Evolutionary conservation across 2,888 invertebrate genomes (phyloP), one percentile per base, ranked within the genome.

Genomic region (Apeira syringaria): DNA sequence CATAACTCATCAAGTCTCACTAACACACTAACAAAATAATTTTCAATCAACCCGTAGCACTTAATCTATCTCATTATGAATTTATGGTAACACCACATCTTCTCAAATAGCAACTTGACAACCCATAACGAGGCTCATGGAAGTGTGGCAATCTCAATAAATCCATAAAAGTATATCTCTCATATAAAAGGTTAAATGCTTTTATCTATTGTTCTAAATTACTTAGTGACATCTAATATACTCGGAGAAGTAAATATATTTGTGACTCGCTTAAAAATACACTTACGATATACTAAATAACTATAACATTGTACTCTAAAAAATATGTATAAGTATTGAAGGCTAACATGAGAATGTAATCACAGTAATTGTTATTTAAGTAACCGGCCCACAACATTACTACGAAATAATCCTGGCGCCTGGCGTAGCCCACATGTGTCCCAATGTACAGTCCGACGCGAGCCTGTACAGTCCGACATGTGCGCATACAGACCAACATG

Each of bases 221-320:
- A 75, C 77, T 83, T 82, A 80, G 85, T 87, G 87, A 83, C 74
- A 64, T 74, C 84, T 87, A 85, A 77, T 64, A 67, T 73, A 74
- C 47, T 68, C 68, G 76, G 81, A 40, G 80, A 85, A 84, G 87
- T 87, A 88, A 88, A 89, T 88, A 88, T 88, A 80, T 76, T 86
- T 88, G 89, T 88, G 88, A 87, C 80, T 85, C 80, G 74, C 87
- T 88, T 89, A 88, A 63, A 68, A 75, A 62, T 83, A 80, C 63
- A 63, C 85, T 86, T 87, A 87, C 71, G 61, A 74, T 80, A 80
- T 80, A 87, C 85, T 87, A 88, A 83, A 86, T 87, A 86, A 86
- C 86, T 85, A 84, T 88, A 88, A 89, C 86, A 88, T 89, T 88
- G 87, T 89, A 88, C 88, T 88, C 88, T 88, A 87, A 87, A 89